Evolutionary conservation across 2,797 vertebrate species (phyloP), one percentile per base, ranked within the genome.

Genomic region (Mormyrus hasselquistii): DNA sequence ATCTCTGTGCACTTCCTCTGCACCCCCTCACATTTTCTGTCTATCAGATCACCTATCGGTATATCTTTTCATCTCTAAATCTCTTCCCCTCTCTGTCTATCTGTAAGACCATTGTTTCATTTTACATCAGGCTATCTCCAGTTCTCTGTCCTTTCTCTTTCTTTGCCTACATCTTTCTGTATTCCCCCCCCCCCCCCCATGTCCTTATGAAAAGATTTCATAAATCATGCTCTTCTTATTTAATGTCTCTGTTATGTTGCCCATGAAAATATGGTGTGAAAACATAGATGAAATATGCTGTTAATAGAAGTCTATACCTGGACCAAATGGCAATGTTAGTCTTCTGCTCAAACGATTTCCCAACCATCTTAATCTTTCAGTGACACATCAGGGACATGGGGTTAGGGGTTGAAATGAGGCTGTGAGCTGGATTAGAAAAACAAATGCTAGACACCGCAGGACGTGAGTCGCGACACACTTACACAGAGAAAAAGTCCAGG

Each of bases 391-490:
- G 93, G 93, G 94, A 94, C 41, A 44, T 94, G 94, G 94, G 94
- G 92, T 90, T 93, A 93, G 92, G 94, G 92, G 93, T 95, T 92
- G 92, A 94, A 73, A 93, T 95, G 93, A 94, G 94, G 94, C 93
- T 95, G 94, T 93, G 90, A 94, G 93, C 92, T 94, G 94, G 95
- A 93, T 93, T 94, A 93, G 94, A 94, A 94, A 93, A 95, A 96
- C 94, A 93, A 94, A 93, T 92, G 92, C 92, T 88, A 88, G 90
- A 93, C 89, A 90, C 87, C 90, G 90, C 90, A 93, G 90, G 89
- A 92, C 93, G 92, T 92, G 92, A 91, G 91, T 87, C 91, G 73
- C 41, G 6, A n/a, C 41, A 47, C 38, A 44, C 73, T 7, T 79
- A 79, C 73, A 44, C 19, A 19, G 73, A 47, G 73, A 79, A 29